Percentiles rank a stretch among this genome's conserved stretches.
phyloP scores from a whole-genome alignment of 2,797 vertebrate species.

The Enteromius trimaculatus region DNA sequence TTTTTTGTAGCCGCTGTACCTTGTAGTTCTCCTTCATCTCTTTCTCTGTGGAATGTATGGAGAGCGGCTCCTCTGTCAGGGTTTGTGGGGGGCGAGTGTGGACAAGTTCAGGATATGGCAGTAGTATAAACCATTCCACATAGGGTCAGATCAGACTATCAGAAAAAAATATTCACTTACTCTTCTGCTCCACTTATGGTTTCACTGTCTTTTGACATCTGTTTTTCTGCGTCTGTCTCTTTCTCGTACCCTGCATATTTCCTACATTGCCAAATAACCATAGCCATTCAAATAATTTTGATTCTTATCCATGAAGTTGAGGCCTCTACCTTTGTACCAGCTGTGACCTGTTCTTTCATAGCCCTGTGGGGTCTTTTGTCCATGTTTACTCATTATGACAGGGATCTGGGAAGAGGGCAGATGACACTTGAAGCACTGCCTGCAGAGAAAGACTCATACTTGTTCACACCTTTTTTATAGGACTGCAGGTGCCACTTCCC shows the following conservation, averaged over 20 bases:
- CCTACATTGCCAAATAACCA: neutral
- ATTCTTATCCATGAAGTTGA: neutral
- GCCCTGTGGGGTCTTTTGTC: constrained; percentile 72
- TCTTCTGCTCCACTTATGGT: constrained; percentile 43
- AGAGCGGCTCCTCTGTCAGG: constrained; percentile 73
- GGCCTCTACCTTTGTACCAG: neutral
- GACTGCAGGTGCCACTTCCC: constrained; percentile 69
- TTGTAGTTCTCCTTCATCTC: constrained; percentile 50
- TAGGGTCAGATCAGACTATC: constrained; percentile 77
- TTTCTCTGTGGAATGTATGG: constrained; percentile 63
- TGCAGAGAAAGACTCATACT: constrained; percentile 59
- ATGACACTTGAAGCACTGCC: constrained; percentile 71
- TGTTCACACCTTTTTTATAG: constrained; percentile 39
- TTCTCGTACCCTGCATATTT: neutral
- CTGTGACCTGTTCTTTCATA: constrained; percentile 17
- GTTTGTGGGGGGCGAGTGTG: constrained; percentile 75
- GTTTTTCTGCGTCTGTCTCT: neutral
- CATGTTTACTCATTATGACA: constrained; percentile 74
- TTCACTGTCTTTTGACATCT: neutral
- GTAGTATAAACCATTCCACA: constrained; percentile 69
- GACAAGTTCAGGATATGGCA: constrained; percentile 78
- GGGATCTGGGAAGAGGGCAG: constrained; percentile 62
- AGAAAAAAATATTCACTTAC: constrained; percentile 62
- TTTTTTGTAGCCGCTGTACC: constrained; percentile 53
- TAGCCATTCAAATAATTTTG: neutral